Percentiles rank a stretch among this genome's conserved stretches.
phyloP scores from a whole-genome alignment of 2,797 vertebrate genomes.

The Streptopelia turtur region DNA sequence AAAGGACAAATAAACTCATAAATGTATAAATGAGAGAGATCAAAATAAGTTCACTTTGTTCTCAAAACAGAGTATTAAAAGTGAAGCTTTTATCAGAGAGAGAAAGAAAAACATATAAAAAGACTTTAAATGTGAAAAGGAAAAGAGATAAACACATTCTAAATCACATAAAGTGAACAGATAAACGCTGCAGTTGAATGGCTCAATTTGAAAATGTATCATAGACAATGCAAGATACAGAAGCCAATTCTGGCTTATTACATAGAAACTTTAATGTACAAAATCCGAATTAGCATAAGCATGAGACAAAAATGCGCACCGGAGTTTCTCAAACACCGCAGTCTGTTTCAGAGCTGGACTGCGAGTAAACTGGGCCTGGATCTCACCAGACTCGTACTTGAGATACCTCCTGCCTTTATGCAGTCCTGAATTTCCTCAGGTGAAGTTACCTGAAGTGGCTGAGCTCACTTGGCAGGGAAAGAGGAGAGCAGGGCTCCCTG shows the following conservation, averaged over 20 bases:
- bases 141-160: conserved; percentile 2
- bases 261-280: not conserved
- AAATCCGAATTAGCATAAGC: not conserved
- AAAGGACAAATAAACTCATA: conserved; percentile 59
- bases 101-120: not conserved
- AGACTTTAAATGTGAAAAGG: not conserved
- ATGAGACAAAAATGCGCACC: not conserved
- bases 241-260: not conserved
- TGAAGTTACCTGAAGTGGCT: not conserved
- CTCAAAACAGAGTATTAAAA: conserved; percentile 2
- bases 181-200: not conserved
- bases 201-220: not conserved
- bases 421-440: not conserved
- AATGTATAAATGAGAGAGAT: conserved; percentile 2
- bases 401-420: not conserved
- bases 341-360: not conserved
- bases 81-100: not conserved
- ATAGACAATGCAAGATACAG: not conserved
- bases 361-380: not conserved
- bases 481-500: not conserved
- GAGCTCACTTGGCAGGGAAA: not conserved
- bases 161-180: not conserved
- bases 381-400: not conserved
- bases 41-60: not conserved
- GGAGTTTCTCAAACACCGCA: not conserved